Evolutionary conservation across 2,888 invertebrate genomes (phyloP), one percentile per base, ranked within the genome.

Genomic region (Drosophila koepferae): DNA sequence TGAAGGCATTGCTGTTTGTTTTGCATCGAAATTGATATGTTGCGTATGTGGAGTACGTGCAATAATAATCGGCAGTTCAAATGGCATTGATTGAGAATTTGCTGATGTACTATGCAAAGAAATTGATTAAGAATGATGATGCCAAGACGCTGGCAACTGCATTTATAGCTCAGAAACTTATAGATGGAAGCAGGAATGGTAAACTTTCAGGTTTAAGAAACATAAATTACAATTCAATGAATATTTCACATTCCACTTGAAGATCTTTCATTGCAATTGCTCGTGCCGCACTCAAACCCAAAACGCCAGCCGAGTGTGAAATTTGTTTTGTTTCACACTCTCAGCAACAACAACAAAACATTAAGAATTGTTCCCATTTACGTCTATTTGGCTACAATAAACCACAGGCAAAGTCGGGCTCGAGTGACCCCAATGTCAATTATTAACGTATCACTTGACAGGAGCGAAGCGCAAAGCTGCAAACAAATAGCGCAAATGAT

Each of bases 371-470:
- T 72, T 72, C 61, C 61, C 68, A 69, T 78, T 77, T 74, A 66
- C 74, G 61, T 68, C 75, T 74, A 82, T 85, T 80, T 72, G 73
- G 76, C 76, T 74, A 76, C 81, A 63, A 85, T 81, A 87, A 82
- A 89, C 86, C 86, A 74, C 88, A 83, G 82, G 66, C 71, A 55
- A 51, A 78, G 64, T 64, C 75, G 80, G 67, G 80, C 80, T 51
- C 75, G 75, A 78, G 77, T 91, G 91, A 91, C 91, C 91, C 91
- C 91, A 87, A 86, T 89, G 91, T 90, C 91, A 91, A 91, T 91
- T 92, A 91, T 91, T 92, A 91, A 91, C 91, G 91, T 92, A 92
- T 91, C 92, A 91, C 91, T 91, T 91, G 91, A 89, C 90, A 88
- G 89, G 70, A 55, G 53, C 43, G 61, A 34, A 55, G 80, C 34